These are phyloP conservation scores for Caerostris extrusa DNA, from an alignment of 1,140 invertebrate genomes.

Conservation along the genomic window DNA sequence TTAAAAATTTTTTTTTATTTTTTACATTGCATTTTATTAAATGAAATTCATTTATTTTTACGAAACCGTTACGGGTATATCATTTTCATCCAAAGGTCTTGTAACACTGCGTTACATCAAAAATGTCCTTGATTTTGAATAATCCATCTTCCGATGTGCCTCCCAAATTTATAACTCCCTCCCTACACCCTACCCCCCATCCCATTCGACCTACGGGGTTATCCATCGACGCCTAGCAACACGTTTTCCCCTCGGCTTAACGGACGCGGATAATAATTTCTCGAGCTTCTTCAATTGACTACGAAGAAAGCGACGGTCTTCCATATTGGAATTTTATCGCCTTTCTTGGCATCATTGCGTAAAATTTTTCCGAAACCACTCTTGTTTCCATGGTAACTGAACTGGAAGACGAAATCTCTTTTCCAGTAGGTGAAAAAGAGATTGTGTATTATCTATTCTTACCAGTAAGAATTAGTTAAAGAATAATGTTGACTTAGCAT, in stretches of 20 bases:
- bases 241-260: neutral
- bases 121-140: no score
- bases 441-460: neutral
- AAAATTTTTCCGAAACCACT: neutral
- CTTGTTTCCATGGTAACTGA: neutral
- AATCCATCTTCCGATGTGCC: no score
- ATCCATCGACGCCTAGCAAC: constrained; percentile 50
- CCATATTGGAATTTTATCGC: neutral
- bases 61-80: no score
- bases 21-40: no score
- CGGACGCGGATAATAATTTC: constrained; percentile 17
- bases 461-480: neutral
- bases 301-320: neutral
- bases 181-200: neutral
- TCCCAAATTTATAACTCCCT: neutral
- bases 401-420: neutral
- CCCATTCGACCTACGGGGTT: neutral
- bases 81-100: no score
- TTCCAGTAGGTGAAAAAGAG: neutral
- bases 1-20: no score
- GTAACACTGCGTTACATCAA: no score
- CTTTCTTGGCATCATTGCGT: neutral
- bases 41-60: no score
- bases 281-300: neutral
- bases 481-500: neutral